Conservation (phyloP, 2,797 vertebrate species). For the Ispidina lecontei region DNA sequence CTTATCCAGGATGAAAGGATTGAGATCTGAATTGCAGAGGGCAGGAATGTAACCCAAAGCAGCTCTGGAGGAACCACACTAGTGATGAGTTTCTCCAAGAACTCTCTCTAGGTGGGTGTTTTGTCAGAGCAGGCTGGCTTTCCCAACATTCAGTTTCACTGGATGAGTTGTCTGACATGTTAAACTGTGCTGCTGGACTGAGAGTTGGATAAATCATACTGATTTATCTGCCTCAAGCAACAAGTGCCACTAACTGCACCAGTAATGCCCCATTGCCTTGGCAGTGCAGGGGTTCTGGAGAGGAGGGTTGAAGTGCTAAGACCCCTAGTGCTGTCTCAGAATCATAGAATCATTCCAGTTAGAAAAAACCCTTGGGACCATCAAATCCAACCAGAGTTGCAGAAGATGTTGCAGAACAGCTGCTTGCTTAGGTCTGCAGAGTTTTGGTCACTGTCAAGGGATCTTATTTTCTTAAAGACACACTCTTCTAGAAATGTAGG, state of each 20-base stretch:
- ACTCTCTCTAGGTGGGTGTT: background rate
- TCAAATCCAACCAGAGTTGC: background rate
- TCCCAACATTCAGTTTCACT: background rate
- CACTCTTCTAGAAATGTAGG: background rate
- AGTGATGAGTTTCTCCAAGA: background rate
- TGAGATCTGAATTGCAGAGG: background rate
- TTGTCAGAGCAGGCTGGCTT: background rate
- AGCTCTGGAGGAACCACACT: background rate
- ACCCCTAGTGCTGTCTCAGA: background rate
- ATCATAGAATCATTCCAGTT: too few relatives aligned
- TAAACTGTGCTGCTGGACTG: background rate
- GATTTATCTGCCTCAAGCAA: background rate
- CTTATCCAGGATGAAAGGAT: background rate
- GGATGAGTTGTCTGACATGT: background rate
- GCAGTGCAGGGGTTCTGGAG: background rate
- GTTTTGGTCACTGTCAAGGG: background rate
- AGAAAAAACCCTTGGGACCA: too few relatives aligned
- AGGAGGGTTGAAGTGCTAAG: background rate
- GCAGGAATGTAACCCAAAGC: background rate
- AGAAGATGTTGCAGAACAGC: background rate
- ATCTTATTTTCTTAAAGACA: background rate
- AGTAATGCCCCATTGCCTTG: background rate
- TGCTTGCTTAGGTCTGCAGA: background rate
- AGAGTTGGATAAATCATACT: background rate
- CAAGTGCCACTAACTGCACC: background rate